phyloP scores from a whole-genome alignment of 2,888 invertebrate species.

The Pinctada fucata region DNA sequence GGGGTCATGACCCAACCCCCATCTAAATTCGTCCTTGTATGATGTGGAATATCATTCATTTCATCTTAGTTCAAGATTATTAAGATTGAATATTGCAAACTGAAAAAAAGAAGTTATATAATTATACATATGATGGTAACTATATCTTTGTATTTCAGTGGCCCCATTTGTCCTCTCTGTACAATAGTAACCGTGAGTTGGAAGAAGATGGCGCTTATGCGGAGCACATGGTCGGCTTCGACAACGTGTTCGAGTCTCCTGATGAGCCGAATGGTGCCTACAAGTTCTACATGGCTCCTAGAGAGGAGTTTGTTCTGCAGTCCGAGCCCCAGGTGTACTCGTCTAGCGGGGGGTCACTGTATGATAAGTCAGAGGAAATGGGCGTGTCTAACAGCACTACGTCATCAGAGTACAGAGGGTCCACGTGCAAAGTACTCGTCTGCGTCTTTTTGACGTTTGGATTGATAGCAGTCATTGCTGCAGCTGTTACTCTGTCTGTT shows the following conservation, averaged over 20 bases:
- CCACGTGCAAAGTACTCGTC: conserved; percentile 50
- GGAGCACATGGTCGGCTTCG: conserved; percentile 49
- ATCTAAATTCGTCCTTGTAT: too few relatives aligned
- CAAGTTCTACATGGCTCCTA: conserved; percentile 46
- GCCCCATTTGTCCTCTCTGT: conserved; percentile 54
- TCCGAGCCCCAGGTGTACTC: conserved; percentile 23
- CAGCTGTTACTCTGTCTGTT: conserved; percentile 52
- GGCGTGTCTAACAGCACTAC: conserved; percentile 37
- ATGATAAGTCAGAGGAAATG: conserved; percentile 48
- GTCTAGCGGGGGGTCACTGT: conserved; percentile 27
- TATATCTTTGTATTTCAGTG: conserved; percentile 41
- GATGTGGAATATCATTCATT: too few relatives aligned
- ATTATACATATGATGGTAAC: too few relatives aligned
- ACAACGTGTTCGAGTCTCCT: conserved; percentile 50
- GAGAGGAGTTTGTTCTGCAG: conserved; percentile 29
- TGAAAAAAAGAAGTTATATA: too few relatives aligned
- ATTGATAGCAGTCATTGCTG: conserved; percentile 52
- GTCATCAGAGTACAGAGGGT: conserved; percentile 46
- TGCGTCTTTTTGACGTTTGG: conserved; percentile 51
- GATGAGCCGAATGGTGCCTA: conserved; percentile 49
- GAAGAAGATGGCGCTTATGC: conserved; percentile 49
- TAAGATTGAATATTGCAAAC: too few relatives aligned
- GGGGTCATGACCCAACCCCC: too few relatives aligned
- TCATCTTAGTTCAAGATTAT: too few relatives aligned
- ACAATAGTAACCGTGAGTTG: conserved; percentile 50